Percentiles rank a stretch among this genome's conserved stretches.
Evolutionary conservation across 1,140 invertebrate genomes (phyloP).

Genomic region (Brachionus rubens): DNA sequence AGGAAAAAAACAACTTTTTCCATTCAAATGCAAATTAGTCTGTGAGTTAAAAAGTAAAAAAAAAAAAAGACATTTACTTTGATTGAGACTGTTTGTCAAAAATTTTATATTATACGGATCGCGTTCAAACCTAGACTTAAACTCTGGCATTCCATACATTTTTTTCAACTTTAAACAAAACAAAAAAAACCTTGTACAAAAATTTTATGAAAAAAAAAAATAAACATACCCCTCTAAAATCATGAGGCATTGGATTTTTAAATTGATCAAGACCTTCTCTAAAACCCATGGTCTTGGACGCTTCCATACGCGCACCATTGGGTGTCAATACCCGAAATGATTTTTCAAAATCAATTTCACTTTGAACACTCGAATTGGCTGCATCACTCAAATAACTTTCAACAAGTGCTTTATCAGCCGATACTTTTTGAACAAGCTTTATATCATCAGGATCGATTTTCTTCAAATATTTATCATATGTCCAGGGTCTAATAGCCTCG

Average conservation of each 20-base stretch:
- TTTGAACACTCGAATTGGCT: not conserved
- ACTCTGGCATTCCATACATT: slow-evolving; percentile 12
- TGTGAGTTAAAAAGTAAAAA: no score
- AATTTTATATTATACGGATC: slow-evolving; percentile 30
- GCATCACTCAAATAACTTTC: not conserved
- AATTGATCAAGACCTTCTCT: slow-evolving; percentile 14
- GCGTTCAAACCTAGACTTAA: slow-evolving; percentile 16
- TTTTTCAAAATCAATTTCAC: not conserved
- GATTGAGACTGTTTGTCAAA: slow-evolving; percentile 16
- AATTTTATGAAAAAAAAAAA: not conserved
- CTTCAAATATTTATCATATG: slow-evolving; percentile 8
- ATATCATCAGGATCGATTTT: not conserved
- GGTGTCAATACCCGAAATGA: not conserved
- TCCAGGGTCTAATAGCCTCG: slow-evolving; percentile 19
- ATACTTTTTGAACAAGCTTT: not conserved
- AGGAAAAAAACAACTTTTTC: no score
- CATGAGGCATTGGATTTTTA: slow-evolving; percentile 38
- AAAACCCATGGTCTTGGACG: slow-evolving; percentile 22
- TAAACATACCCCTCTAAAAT: slow-evolving; percentile 41
- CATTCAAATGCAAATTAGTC: no score
- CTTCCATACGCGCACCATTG: not conserved
- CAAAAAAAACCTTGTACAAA: not conserved
- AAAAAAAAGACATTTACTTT: slow-evolving; percentile 1
- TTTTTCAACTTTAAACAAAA: slow-evolving; percentile 7
- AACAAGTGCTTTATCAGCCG: not conserved